These are phyloP conservation scores for Diabrotica balteata DNA, from an alignment of 2,888 invertebrate genomes.

Conservation along the genomic window DNA sequence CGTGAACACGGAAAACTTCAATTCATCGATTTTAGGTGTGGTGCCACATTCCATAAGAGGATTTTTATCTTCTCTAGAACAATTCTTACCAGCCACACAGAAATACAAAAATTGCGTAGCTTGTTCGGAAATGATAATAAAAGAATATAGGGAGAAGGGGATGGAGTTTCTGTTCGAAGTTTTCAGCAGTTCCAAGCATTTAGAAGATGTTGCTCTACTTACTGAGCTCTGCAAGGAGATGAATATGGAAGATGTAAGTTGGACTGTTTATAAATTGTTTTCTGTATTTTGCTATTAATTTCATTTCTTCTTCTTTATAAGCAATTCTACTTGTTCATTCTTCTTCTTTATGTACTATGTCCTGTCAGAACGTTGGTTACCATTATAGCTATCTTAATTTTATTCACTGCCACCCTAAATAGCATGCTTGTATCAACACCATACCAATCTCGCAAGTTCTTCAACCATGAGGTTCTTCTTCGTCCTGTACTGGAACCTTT, in stretches of 20 bases:
- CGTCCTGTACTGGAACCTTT: too few relatives aligned
- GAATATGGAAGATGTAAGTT: conserved; percentile 67
- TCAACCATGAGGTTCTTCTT: too few relatives aligned
- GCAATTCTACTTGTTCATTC: background rate
- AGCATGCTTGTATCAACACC: too few relatives aligned
- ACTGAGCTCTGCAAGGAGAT: conserved; percentile 68
- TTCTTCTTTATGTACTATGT: too few relatives aligned
- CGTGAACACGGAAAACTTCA: conserved; percentile 34
- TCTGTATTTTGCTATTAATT: conserved; percentile 4
- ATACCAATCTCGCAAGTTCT: too few relatives aligned
- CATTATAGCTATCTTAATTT: too few relatives aligned
- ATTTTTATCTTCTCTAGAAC: conserved; percentile 82
- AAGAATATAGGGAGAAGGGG: conserved; percentile 64
- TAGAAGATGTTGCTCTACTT: conserved; percentile 88
- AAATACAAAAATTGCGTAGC: conserved; percentile 93
- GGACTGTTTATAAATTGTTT: background rate
- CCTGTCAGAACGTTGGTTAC: too few relatives aligned
- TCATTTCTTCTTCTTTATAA: background rate
- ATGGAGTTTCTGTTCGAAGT: conserved; percentile 79
- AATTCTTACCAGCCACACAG: conserved; percentile 82
- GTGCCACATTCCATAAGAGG: conserved; percentile 95
- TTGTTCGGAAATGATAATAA: conserved; percentile 74
- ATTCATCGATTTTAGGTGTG: conserved; percentile 71
- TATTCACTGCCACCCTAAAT: too few relatives aligned
- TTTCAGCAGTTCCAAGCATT: conserved; percentile 79